Percentiles rank a stretch among this genome's conserved stretches.
Evolutionary conservation across 2,888 invertebrate species (phyloP).

Genomic region (Lasius platythorax): DNA sequence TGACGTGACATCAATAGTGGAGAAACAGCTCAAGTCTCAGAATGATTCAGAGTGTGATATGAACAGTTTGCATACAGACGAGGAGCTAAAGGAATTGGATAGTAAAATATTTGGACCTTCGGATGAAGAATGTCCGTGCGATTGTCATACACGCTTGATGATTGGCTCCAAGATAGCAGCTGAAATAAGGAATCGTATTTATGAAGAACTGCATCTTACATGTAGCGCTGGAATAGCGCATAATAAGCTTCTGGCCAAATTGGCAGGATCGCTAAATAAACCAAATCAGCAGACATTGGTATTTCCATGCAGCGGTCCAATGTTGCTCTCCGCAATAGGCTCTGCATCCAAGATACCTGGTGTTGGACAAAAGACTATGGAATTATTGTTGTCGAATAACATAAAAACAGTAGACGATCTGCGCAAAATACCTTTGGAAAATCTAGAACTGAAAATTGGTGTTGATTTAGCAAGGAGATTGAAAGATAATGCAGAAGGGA

Average conservation of each 20-base stretch:
- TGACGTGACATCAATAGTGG: constrained; percentile 91
- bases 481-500: constrained; percentile 91
- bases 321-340: constrained; percentile 89
- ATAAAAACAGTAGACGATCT: constrained; percentile 90
- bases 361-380: constrained; percentile 91
- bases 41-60: constrained; percentile 65
- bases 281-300: constrained; percentile 94
- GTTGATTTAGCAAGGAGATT: constrained; percentile 90
- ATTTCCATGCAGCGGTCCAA: constrained; percentile 90
- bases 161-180: constrained; percentile 92
- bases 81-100: constrained; percentile 82
- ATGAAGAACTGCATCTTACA: constrained; percentile 90
- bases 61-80: constrained; percentile 63
- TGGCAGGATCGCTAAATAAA: constrained; percentile 91
- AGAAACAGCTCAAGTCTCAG: constrained; percentile 75
- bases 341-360: constrained; percentile 91
- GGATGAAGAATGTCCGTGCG: constrained; percentile 90
- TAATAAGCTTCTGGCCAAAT: constrained; percentile 94
- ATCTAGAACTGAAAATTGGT: constrained; percentile 88
- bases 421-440: constrained; percentile 89
- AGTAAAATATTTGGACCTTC: constrained; percentile 88
- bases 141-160: constrained; percentile 90
- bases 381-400: constrained; percentile 89
- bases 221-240: constrained; percentile 94
- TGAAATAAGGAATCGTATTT: constrained; percentile 91